Evolutionary conservation across 1,140 invertebrate genomes (phyloP).

Genomic region (Brachionus paranguensis): DNA sequence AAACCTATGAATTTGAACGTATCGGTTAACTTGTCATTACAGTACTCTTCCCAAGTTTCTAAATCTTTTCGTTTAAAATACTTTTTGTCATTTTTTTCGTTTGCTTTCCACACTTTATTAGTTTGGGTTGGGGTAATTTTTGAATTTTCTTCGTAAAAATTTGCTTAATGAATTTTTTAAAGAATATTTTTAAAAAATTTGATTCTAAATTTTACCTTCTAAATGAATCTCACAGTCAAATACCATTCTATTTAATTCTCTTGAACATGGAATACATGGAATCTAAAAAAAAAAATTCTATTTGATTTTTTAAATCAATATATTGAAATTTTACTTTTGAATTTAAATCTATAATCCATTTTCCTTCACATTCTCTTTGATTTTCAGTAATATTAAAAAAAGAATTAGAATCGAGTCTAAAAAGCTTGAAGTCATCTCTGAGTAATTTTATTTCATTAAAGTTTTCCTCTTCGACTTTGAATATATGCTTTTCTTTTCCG

Average conservation of each 20-base stretch:
- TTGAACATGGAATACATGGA: background rate
- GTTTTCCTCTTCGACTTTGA: background rate
- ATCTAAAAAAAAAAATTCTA: background rate
- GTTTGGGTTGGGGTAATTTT: background rate
- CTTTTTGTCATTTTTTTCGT: background rate
- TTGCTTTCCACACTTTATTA: background rate
- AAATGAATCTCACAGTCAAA: background rate
- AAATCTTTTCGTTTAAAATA: background rate
- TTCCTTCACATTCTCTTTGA: background rate
- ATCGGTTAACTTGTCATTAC: background rate
- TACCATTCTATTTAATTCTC: background rate
- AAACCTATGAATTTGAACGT: background rate
- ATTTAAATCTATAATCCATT: background rate
- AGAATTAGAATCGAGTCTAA: background rate
- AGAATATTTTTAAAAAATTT: background rate
- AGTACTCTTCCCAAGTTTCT: background rate
- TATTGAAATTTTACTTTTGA: background rate
- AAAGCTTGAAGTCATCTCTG: background rate
- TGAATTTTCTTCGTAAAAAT: background rate
- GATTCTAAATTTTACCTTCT: background rate
- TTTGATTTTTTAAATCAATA: background rate
- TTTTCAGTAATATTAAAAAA: background rate
- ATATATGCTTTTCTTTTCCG: background rate
- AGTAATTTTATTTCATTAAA: background rate
- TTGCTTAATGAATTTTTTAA: background rate